Conservation (phyloP, 2,797 vertebrate genomes). For the Astyanax mexicanus region DNA sequence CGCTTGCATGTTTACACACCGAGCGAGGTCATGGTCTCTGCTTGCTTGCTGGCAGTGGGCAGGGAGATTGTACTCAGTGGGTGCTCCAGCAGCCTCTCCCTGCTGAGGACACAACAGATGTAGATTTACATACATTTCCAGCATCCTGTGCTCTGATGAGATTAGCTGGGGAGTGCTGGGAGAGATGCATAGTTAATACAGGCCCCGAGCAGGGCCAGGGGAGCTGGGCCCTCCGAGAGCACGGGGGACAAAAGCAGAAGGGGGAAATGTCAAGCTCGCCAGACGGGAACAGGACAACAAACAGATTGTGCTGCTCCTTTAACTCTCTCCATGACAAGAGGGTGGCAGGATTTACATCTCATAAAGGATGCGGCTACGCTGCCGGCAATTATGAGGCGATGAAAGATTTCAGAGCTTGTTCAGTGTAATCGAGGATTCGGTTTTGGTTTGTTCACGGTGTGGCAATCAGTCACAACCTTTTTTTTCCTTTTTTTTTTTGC, state of each 20-base stretch:
- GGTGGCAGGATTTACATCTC: constrained; percentile 60
- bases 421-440: constrained; percentile 47
- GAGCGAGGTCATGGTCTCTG: constrained; percentile 51
- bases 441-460: constrained; percentile 48
- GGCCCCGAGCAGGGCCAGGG: constrained; percentile 57
- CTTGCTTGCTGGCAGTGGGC: constrained; percentile 41
- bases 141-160: constrained; percentile 60
- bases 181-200: constrained; percentile 57
- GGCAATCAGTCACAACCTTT: constrained; percentile 43
- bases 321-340: constrained; percentile 54
- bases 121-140: constrained; percentile 63
- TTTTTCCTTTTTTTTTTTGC: constrained; percentile 32
- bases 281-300: constrained; percentile 62
- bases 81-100: constrained; percentile 55
- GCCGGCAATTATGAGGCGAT: constrained; percentile 55
- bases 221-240: constrained; percentile 56
- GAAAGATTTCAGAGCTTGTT: constrained; percentile 48
- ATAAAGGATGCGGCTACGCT: constrained; percentile 56
- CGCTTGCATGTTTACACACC: constrained; percentile 39
- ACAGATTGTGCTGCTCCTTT: constrained; percentile 53
- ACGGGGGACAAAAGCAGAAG: constrained; percentile 53
- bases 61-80: constrained; percentile 52
- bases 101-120: constrained; percentile 61
- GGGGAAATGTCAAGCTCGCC: constrained; percentile 63
- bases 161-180: constrained; percentile 56